Evolutionary conservation across 2,888 invertebrate species (phyloP).

Genomic region (Molanna angustata): DNA sequence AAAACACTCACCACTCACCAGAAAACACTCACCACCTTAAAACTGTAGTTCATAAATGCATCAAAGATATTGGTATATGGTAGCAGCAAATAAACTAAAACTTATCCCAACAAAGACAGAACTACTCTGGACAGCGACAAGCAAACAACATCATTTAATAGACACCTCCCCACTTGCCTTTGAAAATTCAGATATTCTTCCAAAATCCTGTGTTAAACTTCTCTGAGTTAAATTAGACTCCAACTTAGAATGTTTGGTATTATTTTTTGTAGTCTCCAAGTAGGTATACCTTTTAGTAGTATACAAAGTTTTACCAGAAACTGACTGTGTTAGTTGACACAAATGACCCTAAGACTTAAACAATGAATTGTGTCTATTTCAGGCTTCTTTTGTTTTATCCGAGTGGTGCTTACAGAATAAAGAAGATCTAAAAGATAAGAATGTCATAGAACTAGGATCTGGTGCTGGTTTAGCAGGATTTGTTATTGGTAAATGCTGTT

Average conservation of each 20-base stretch:
- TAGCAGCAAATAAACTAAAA: too few species aligned
- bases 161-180: too few species aligned
- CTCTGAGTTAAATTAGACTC: background rate
- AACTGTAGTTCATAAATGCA: too few species aligned
- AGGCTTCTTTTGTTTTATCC: slow-evolving; percentile 68
- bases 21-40: too few species aligned
- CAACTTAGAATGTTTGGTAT: background rate
- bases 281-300: background rate
- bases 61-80: too few species aligned
- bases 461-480: slow-evolving; percentile 75
- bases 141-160: too few species aligned
- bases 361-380: slow-evolving; percentile 35
- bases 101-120: too few species aligned
- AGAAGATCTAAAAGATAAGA: slow-evolving; percentile 52
- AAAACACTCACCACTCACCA: too few species aligned
- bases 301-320: background rate
- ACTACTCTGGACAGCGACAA: too few species aligned
- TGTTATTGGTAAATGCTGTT: slow-evolving; percentile 55
- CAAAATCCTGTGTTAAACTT: too few species aligned
- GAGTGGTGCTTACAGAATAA: slow-evolving; percentile 66
- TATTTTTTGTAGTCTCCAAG: background rate
- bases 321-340: background rate
- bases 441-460: slow-evolving; percentile 71
- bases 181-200: too few species aligned
- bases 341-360: background rate